Percentiles rank a stretch among this genome's conserved stretches.
phyloP scores from a whole-genome alignment of 2,888 invertebrate species.

The Scaeva pyrastri region DNA sequence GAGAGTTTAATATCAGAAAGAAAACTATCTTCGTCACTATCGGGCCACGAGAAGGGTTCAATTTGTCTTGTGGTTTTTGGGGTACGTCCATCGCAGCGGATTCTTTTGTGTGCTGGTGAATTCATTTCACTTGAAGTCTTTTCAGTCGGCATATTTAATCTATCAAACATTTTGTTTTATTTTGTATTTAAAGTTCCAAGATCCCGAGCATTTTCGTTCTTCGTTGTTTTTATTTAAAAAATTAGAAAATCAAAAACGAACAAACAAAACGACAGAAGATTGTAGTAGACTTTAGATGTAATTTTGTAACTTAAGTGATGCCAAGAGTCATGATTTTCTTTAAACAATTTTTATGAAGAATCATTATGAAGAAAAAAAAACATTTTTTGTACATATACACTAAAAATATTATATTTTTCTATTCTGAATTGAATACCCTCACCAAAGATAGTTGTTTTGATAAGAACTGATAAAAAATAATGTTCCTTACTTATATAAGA shows the following conservation, averaged over 20 bases:
- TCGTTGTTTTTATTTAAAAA: neutral
- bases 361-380: no score
- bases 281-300: neutral
- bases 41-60: conserved; percentile 54
- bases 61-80: neutral
- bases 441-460: no score
- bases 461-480: no score
- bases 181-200: neutral
- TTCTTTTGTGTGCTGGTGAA: conserved; percentile 22
- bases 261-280: neutral
- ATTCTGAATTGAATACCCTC: no score
- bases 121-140: neutral
- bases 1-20: conserved; percentile 79
- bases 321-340: neutral
- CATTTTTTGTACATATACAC: no score
- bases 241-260: no score
- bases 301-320: neutral
- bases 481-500: no score
- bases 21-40: conserved; percentile 79
- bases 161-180: conserved; percentile 23
- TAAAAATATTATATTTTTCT: no score
- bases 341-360: no score
- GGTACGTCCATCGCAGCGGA: neutral
- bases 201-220: neutral
- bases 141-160: neutral